Conservation (phyloP, 2,888 invertebrate genomes). For the Archips xylosteana region DNA sequence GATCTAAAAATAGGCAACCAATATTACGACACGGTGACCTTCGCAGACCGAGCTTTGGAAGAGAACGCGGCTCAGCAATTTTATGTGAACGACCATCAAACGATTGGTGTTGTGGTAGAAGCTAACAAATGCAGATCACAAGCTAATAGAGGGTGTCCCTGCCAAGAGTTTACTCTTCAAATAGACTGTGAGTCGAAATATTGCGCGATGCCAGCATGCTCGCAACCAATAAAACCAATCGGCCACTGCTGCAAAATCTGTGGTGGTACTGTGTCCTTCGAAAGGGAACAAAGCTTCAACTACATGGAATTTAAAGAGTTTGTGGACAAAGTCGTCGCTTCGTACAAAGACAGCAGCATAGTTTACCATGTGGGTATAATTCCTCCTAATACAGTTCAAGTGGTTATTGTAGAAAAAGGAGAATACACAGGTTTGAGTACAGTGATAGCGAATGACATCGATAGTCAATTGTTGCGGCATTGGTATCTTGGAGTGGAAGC, state of each 20-base stretch:
- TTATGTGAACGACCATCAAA: constrained; percentile 51
- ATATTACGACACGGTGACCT: constrained; percentile 46
- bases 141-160: constrained; percentile 63
- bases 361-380: constrained; percentile 67
- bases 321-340: constrained; percentile 56
- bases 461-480: constrained; percentile 56
- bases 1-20: constrained; percentile 55
- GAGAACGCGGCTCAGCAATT: constrained; percentile 56
- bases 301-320: constrained; percentile 61
- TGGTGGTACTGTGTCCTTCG: constrained; percentile 67
- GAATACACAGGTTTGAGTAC: constrained; percentile 70
- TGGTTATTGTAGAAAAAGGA: constrained; percentile 70
- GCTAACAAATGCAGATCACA: constrained; percentile 51
- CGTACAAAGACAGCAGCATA: constrained; percentile 55
- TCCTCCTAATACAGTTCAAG: constrained; percentile 60
- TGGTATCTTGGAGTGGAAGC: constrained; percentile 60
- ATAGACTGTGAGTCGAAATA: constrained; percentile 69
- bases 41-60: constrained; percentile 43
- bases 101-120: constrained; percentile 52
- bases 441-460: constrained; percentile 61
- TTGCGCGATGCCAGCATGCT: constrained; percentile 66
- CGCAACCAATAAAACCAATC: constrained; percentile 66
- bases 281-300: constrained; percentile 64
- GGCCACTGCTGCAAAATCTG: constrained; percentile 78
- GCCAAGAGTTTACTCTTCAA: constrained; percentile 58